A percentile compares a stretch with the other conserved stretches of the same genome.
Conservation (phyloP, 2,888 invertebrate genomes). For the Tinea pellionella region DNA sequence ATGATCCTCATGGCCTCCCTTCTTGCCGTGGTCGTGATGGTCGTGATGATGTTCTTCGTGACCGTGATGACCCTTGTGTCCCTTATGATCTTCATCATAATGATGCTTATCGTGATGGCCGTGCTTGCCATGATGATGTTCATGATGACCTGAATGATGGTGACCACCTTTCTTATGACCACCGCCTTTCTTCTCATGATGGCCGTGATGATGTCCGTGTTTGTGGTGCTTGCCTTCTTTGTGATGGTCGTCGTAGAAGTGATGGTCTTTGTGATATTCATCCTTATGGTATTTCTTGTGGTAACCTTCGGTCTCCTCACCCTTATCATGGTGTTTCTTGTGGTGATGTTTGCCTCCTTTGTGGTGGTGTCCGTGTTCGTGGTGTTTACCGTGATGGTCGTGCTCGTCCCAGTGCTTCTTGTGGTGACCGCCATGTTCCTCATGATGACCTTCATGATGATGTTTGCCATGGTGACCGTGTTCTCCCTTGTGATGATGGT, state of each 20-base stretch:
- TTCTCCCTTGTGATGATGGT: conserved; percentile 82
- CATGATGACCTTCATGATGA: conserved; percentile 80
- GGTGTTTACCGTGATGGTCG: conserved; percentile 80
- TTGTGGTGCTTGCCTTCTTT: conserved; percentile 87
- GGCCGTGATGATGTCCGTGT: conserved; percentile 80
- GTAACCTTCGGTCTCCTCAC: conserved; percentile 84
- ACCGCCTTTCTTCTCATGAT: conserved; percentile 81
- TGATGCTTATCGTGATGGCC: conserved; percentile 87
- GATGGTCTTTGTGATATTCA: conserved; percentile 87
- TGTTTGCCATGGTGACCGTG: conserved; percentile 82
- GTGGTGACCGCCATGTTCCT: conserved; percentile 82
- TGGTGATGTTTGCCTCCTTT: conserved; percentile 83
- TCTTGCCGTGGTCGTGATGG: conserved; percentile 82
- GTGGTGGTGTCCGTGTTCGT: conserved; percentile 81
- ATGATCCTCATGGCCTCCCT: conserved; percentile 79
- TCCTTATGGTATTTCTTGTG: conserved; percentile 90
- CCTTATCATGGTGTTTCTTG: conserved; percentile 87
- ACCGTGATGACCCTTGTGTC: conserved; percentile 82
- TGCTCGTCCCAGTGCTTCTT: conserved; percentile 83
- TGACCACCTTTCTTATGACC: conserved; percentile 85
- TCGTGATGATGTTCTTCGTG: conserved; percentile 81
- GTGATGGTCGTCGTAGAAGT: conserved; percentile 89
- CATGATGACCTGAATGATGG: conserved; percentile 81
- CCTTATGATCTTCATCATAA: conserved; percentile 84
- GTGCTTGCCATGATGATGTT: conserved; percentile 81